These are phyloP conservation scores for Pristiophorus japonicus DNA, from an alignment of 2,113 vertebrate genomes.

Conservation along the genomic window DNA sequence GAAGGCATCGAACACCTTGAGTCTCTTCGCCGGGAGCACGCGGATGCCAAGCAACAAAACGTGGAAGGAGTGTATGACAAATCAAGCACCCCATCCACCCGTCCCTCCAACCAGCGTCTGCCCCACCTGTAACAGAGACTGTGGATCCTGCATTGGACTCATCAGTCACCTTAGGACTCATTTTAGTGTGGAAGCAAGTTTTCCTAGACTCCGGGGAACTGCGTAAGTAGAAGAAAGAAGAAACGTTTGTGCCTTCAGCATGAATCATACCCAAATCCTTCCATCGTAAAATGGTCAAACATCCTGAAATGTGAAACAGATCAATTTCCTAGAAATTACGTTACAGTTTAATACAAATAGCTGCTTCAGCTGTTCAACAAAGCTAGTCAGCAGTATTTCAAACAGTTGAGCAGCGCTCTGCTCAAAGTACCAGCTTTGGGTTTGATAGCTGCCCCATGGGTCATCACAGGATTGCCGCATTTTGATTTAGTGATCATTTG, in stretches of 20 bases:
- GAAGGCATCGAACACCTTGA: too few species aligned
- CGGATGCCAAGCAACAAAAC: too few species aligned
- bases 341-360: neutral
- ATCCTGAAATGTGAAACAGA: neutral
- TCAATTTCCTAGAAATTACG: neutral
- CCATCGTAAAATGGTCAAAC: neutral
- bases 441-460: neutral
- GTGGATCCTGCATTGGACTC: too few species aligned
- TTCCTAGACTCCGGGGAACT: too few species aligned
- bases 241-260: neutral
- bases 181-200: too few species aligned
- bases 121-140: too few species aligned
- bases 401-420: neutral
- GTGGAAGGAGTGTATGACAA: too few species aligned
- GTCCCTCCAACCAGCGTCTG: too few species aligned
- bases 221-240: too few species aligned
- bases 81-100: too few species aligned
- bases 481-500: neutral
- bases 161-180: too few species aligned
- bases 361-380: neutral
- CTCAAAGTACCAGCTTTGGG: neutral
- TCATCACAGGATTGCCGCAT: neutral
- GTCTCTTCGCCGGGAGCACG: too few species aligned
- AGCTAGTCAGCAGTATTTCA: neutral
- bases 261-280: neutral